A percentile compares a stretch with the other conserved stretches of the same genome.
These are phyloP conservation scores for Calameuta filiformis DNA, from an alignment of 2,888 invertebrate genomes.

Conservation along the genomic window DNA sequence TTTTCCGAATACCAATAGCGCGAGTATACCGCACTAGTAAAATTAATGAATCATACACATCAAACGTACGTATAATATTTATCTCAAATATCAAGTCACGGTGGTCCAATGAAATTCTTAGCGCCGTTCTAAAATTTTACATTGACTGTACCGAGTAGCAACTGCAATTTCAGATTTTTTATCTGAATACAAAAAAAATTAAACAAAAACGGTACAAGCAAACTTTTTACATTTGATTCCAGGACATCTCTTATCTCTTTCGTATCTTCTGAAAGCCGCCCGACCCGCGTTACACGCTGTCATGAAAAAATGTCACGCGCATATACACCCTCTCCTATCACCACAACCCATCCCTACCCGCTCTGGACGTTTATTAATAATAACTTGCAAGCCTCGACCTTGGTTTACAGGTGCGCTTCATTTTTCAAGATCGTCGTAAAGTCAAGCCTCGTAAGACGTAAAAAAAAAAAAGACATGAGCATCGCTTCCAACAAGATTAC, in stretches of 20 bases:
- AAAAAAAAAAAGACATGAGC: neutral
- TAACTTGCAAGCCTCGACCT: neutral
- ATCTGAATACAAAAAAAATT: neutral
- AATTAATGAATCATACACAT: neutral
- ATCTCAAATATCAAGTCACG: no score
- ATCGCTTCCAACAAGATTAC: neutral
- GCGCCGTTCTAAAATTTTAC: no score
- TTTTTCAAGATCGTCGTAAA: neutral
- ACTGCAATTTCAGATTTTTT: neutral
- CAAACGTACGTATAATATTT: neutral
- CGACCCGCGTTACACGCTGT: neutral
- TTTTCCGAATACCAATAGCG: neutral
- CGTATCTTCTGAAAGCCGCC: neutral
- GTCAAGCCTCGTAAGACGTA: neutral
- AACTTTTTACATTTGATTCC: neutral
- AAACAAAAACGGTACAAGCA: neutral
- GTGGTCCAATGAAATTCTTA: neutral
- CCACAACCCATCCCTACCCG: neutral
- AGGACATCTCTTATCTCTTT: neutral
- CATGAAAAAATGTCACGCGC: neutral
- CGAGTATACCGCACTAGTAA: neutral
- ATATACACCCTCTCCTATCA: neutral
- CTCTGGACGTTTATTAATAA: neutral
- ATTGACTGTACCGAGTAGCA: neutral
- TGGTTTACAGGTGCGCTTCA: neutral